A percentile compares a stretch with the other conserved stretches of the same genome.
phyloP scores from a whole-genome alignment of 2,888 invertebrate genomes.

The Julus scandinavius region DNA sequence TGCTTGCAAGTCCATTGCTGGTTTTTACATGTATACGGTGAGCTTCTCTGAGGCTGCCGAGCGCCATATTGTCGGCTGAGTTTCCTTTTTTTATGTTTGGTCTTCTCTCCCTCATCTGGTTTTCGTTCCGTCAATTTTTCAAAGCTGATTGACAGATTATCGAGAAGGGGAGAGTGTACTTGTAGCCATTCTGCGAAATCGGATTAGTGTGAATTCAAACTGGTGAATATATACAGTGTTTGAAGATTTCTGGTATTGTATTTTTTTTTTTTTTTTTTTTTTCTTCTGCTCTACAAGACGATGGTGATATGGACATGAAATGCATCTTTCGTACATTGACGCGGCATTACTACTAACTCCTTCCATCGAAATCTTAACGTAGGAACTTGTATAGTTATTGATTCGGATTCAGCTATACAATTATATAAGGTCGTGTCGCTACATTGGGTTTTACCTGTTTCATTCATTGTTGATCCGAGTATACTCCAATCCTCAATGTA shows the following conservation, averaged over 20 bases:
- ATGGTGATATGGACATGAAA: too few relatives aligned
- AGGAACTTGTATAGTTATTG: neutral
- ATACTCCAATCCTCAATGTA: conserved; percentile 54
- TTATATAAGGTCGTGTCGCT: neutral
- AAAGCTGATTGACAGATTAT: neutral
- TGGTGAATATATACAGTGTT: neutral
- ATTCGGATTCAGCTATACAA: too few relatives aligned
- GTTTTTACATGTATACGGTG: neutral
- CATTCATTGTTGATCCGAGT: neutral
- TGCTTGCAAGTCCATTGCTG: neutral
- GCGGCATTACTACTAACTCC: too few relatives aligned
- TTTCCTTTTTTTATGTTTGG: neutral
- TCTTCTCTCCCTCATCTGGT: neutral
- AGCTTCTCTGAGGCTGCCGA: neutral
- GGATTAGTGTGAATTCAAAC: neutral
- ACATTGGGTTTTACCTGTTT: neutral
- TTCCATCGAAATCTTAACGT: too few relatives aligned
- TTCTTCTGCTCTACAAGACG: too few relatives aligned
- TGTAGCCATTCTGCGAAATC: neutral
- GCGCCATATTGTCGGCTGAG: conserved; percentile 19
- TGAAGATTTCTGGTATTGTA: too few relatives aligned
- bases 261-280: too few relatives aligned
- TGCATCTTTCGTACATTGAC: too few relatives aligned
- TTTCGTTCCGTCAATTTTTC: neutral
- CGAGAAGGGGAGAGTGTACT: neutral